phyloP scores from a whole-genome alignment of 2,888 invertebrate genomes.

The Galerucella nymphaeae region DNA sequence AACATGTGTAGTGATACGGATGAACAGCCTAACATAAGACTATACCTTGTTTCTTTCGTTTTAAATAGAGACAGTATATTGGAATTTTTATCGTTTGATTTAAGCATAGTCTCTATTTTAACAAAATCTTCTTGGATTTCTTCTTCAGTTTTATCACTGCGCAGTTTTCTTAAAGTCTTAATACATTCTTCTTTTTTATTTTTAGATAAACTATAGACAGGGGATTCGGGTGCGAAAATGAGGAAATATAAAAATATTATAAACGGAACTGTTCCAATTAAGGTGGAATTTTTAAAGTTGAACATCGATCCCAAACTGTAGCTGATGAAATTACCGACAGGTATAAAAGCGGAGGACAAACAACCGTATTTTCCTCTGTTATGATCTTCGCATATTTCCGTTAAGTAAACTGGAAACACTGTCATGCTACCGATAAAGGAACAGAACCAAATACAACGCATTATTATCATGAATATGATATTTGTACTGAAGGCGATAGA shows the following conservation, averaged over 20 bases:
- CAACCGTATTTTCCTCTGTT: conserved; percentile 32
- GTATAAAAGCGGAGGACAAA: conserved; percentile 14
- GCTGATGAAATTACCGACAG: conserved; percentile 22
- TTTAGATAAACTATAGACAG: conserved; percentile 15
- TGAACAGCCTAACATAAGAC: not conserved
- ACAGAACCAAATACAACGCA: not conserved
- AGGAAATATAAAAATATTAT: conserved; percentile 8
- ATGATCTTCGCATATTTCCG: conserved; percentile 34
- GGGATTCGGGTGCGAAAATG: conserved; percentile 29
- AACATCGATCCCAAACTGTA: conserved; percentile 26
- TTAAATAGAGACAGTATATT: conserved; percentile 6
- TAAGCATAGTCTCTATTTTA: conserved; percentile 3
- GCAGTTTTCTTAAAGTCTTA: conserved; percentile 19
- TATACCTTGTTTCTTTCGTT: conserved; percentile 12
- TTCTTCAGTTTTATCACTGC: conserved; percentile 15
- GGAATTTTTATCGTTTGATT: not conserved
- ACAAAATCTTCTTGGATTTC: conserved; percentile 27
- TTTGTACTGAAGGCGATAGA: not conserved
- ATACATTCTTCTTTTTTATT: conserved; percentile 17
- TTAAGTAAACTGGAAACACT: conserved; percentile 16
- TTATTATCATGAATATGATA: not conserved
- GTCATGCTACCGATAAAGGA: not conserved
- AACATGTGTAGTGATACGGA: not conserved
- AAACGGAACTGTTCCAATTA: conserved; percentile 19
- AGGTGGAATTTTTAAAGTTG: conserved; percentile 15